Conservation (phyloP, 2,113 vertebrate species). For the Epinephelus fuscoguttatus region DNA sequence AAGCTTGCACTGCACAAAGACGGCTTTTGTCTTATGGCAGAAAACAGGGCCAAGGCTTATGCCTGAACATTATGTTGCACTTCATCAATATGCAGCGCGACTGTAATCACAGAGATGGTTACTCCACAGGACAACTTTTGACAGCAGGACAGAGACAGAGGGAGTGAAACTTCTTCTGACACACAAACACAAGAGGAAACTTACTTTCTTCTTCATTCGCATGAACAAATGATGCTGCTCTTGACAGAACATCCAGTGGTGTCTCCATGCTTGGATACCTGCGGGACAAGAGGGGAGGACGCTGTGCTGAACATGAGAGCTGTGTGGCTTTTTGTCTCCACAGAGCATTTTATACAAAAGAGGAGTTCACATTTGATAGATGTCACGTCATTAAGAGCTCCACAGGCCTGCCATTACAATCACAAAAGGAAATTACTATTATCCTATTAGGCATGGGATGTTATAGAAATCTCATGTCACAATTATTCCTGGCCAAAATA, state of each 20-base stretch:
- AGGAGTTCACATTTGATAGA: not conserved
- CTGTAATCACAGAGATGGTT: conserved; percentile 30
- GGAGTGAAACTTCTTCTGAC: not conserved
- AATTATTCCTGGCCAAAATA: too few species aligned
- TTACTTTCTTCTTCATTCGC: conserved; percentile 98
- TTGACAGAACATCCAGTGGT: conserved; percentile 97
- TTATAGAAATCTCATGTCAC: too few species aligned
- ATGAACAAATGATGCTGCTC: conserved; percentile 97
- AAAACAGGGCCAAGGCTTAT: conserved; percentile 36
- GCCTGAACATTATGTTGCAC: conserved; percentile 37
- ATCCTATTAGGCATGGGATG: not conserved
- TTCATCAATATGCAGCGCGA: conserved; percentile 33
- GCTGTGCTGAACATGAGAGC: conserved; percentile 4
- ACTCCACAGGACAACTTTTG: conserved; percentile 17
- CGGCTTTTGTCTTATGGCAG: conserved; percentile 57
- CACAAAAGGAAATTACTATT: not conserved
- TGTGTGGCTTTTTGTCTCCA: not conserved
- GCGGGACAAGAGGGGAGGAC: conserved; percentile 35
- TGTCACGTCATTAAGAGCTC: not conserved
- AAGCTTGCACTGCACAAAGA: conserved; percentile 59
- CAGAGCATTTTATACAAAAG: conserved; percentile 1
- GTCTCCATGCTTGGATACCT: conserved; percentile 94
- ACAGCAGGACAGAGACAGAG: not conserved
- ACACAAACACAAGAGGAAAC: conserved; percentile 70
- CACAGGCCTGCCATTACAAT: not conserved